Base-by-base conservation (phyloP, 2,888 invertebrate species). In the Abrostola triplasia region DNA sequence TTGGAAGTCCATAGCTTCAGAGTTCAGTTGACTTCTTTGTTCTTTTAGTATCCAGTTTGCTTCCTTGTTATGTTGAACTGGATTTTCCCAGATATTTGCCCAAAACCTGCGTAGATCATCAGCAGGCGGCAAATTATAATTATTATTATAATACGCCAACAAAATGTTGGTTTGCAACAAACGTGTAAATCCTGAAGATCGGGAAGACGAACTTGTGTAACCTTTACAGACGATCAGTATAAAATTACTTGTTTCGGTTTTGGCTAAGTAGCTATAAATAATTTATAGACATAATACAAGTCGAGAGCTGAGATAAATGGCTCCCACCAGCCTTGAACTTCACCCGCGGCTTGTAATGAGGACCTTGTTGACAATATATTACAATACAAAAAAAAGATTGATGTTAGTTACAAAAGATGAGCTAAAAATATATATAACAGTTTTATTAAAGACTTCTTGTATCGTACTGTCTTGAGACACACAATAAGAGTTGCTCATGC, bases 241-340 rank as follows among this genome's bases (percentile, higher is more conserved):
- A 71, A 70, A 65, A 75, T 73, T 56, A 56, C 62, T 66, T 64
- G 60, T 68, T 62, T 68, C 59, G 56, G 63, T 65, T 73, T 60
- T 52, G 61, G 64, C 57, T 72, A 83, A 80, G 77, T 80, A 79
- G 77, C 79, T 79, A 80, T 84, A 85, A 83, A 87, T 87, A 88
- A 90, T 90, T 90, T 90, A 90, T 87, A 82, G 83, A 75, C 82
- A 84, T 88, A 89, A 89, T 89, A 88, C 67, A 74, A 86, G 83
- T 80, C 81, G 80, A 77, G 82, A 77, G 84, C 69, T 61, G 78
- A 87, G 84, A 90, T 85, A 88, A 89, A 90, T 90, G 86, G 83
- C 80, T 81, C 83, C 71, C 75, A 64, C 63, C 69, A 83, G 49
- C 90, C 89, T 87, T 90, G 88, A 90, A 88, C 87, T 84, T 76